Evolutionary conservation across 2,888 invertebrate genomes (phyloP).

Genomic region (Stenichneumon culpator): DNA sequence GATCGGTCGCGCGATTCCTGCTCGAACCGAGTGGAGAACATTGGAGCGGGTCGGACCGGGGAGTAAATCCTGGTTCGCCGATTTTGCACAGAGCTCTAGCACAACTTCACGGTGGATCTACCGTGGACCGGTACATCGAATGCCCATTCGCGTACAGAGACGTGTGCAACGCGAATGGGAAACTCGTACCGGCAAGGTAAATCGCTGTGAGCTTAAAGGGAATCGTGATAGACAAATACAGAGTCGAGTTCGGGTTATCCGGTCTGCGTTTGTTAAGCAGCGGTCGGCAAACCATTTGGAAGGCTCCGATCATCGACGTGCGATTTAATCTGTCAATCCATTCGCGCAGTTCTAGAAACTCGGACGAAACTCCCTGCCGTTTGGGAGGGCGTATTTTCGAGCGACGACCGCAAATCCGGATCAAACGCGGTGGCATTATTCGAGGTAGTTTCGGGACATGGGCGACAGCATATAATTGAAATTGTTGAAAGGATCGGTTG

Average conservation of each 20-base stretch:
- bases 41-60: too few species aligned
- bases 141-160: background rate
- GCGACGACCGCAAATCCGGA: background rate
- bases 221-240: slow-evolving; percentile 13
- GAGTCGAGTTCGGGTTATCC: background rate
- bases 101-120: too few species aligned
- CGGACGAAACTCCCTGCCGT: background rate
- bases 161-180: background rate
- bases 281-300: slow-evolving; percentile 20
- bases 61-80: background rate
- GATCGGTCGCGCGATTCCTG: background rate
- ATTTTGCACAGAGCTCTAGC: background rate
- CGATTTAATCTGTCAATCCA: slow-evolving; percentile 11
- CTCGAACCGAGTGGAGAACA: too few species aligned
- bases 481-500: background rate
- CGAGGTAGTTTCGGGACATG: background rate
- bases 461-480: slow-evolving; percentile 2
- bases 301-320: background rate
- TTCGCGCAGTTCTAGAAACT: slow-evolving; percentile 1
- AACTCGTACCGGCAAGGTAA: background rate
- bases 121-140: background rate
- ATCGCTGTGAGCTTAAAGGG: background rate
- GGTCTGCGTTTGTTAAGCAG: background rate
- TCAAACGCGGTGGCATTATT: background rate
- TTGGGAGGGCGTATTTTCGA: background rate